Evolutionary conservation across 1,140 invertebrate species (phyloP), one percentile per base, ranked within the genome.

Genomic region (Mactra quadrangularis): DNA sequence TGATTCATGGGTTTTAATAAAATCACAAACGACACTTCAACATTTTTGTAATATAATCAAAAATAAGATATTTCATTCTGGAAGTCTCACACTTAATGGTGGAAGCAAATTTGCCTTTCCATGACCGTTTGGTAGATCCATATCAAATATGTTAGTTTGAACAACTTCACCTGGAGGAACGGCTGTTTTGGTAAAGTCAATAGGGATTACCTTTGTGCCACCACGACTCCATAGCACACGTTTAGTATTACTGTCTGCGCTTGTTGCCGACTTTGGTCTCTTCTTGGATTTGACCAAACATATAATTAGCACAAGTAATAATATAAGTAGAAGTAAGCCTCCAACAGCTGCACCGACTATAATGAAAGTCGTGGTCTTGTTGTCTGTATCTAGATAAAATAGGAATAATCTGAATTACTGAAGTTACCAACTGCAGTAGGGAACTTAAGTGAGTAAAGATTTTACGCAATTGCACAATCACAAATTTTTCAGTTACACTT

Each of bases 81-180:
- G n/a, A n/a, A n/a, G n/a, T n/a, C n/a, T n/a, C n/a, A n/a, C n/a
- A 68, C 45, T 60, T 6, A 76, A 9, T 13, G 74, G 74, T 7
- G 74, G 74, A 45, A 76, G 59, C 27, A 50, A 38, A 41, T 76
- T 76, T 9, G 53, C 74, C 35, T 76, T 76, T 22, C 59, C 55
- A 25, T 29, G 35, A n/a, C 15, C 74, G 15, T 17, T 22, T 35
- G 74, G 74, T 0, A 76, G 59, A 7, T 62, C 59, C 15, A 76
- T 22, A 11, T 76, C 74, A 76, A 76, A 76, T 25, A 76, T 76
- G 25, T 76, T 76, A 29, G 74, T 76, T 19, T 68, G 64, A 15
- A 68, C 64, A 13, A 68, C 29, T 47, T 76, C 55, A 9, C 45
- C 55, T 3, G 74, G 74, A 41, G 74, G 55, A 29, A 74, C 53